Percentiles rank a stretch among this genome's conserved stretches.
These are phyloP conservation scores for Microhierax caerulescens DNA, from an alignment of 2,797 vertebrate species.

Conservation along the genomic window DNA sequence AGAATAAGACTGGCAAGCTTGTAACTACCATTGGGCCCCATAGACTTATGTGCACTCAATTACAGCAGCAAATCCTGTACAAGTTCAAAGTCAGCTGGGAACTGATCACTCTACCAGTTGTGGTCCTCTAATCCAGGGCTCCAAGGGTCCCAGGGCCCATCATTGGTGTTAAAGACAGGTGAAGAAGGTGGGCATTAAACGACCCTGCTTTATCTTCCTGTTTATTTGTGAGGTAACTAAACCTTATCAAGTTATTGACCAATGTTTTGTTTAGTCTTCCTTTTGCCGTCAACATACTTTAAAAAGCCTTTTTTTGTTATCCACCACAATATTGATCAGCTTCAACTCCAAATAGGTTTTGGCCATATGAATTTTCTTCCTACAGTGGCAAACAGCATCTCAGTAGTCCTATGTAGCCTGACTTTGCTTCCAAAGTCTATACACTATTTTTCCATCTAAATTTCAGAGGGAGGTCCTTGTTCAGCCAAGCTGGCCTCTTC, in stretches of 20 bases:
- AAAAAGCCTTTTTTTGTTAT: neutral
- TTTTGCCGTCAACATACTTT: neutral
- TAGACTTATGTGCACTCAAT: neutral
- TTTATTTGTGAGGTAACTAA: neutral
- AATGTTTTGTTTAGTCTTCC: neutral
- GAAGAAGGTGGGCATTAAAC: neutral
- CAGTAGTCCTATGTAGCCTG: neutral
- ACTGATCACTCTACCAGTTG: neutral
- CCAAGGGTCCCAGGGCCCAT: too few relatives aligned
- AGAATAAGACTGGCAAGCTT: neutral
- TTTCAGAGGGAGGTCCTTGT: neutral
- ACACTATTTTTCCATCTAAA: neutral
- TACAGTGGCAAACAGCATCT: neutral
- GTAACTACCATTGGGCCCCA: neutral
- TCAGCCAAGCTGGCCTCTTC: neutral
- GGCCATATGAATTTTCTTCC: neutral
- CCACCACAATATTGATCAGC: neutral
- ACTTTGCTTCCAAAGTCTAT: neutral
- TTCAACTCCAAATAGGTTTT: neutral
- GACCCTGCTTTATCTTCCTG: neutral
- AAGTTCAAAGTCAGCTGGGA: neutral
- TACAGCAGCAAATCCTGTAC: neutral
- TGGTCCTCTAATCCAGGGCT: too few relatives aligned
- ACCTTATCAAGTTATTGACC: neutral
- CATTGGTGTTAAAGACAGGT: neutral